phyloP scores from a whole-genome alignment of 2,888 invertebrate genomes.

The Yponomeuta evonymella region DNA sequence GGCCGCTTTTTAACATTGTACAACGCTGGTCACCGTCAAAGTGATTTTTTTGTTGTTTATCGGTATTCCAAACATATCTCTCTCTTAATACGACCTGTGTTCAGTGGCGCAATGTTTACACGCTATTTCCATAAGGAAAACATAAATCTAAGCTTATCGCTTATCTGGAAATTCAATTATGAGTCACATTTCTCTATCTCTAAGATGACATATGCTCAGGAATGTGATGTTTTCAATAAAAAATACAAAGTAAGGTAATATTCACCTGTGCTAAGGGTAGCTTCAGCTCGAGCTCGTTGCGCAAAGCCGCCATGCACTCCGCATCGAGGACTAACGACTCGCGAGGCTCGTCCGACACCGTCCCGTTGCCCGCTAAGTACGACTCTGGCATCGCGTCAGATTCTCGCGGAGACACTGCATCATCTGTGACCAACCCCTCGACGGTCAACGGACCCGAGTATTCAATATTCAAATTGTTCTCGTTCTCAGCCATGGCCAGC shows the following conservation, averaged over 20 bases:
- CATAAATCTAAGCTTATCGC: too few species aligned
- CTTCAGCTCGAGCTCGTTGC: conserved; percentile 82
- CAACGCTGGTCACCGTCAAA: too few species aligned
- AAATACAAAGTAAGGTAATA: conserved; percentile 5
- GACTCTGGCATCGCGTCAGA: conserved; percentile 49
- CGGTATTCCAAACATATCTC: too few species aligned
- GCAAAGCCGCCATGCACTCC: conserved; percentile 81
- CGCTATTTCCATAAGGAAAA: too few species aligned
- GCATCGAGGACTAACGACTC: conserved; percentile 79
- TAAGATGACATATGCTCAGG: not conserved
- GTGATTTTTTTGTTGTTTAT: too few species aligned
- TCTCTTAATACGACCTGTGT: too few species aligned
- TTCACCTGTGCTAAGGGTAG: conserved; percentile 80
- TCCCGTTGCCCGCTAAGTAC: conserved; percentile 66
- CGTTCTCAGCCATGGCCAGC: conserved; percentile 70
- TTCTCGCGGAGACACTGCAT: conserved; percentile 36
- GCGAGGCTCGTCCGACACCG: conserved; percentile 58
- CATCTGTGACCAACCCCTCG: conserved; percentile 46
- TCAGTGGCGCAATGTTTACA: too few species aligned
- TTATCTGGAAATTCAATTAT: too few species aligned
- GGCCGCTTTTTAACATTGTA: too few species aligned
- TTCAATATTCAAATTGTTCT: conserved; percentile 71
- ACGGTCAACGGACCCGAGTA: conserved; percentile 61
- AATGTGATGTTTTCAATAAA: not conserved
- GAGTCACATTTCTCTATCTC: not conserved